Percentiles rank a stretch among this genome's conserved stretches.
Conservation (phyloP, 2,888 invertebrate species). For the Cephus runcator region DNA sequence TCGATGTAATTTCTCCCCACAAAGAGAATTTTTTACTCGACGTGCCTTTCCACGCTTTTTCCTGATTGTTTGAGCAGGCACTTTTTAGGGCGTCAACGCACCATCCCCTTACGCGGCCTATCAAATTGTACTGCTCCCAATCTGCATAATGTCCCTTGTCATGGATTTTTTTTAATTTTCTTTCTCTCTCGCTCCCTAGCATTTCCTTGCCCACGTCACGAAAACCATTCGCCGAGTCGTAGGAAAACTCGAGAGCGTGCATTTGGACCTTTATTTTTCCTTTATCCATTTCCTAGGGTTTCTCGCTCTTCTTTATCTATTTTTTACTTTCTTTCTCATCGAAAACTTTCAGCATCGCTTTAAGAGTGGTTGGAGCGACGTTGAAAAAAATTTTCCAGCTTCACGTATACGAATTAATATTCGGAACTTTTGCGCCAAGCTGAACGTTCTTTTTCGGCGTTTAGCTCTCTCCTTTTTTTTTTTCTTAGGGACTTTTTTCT, state of each 20-base stretch:
- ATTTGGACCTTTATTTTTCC: neutral
- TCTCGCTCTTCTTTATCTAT: neutral
- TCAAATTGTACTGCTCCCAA: neutral
- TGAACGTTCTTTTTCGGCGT: neutral
- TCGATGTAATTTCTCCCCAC: constrained; percentile 34
- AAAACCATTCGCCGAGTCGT: neutral
- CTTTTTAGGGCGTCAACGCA: neutral
- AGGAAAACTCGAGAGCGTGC: neutral
- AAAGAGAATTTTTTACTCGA: constrained; percentile 3
- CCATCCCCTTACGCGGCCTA: neutral
- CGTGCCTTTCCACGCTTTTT: neutral
- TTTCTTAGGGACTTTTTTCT: neutral
- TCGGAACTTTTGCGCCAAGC: neutral
- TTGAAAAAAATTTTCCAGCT: neutral
- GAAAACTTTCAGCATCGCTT: neutral
- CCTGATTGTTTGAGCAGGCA: neutral
- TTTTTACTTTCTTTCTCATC: neutral
- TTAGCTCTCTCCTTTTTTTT: neutral
- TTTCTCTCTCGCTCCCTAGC: neutral
- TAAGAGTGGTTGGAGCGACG: neutral
- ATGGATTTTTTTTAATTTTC: neutral
- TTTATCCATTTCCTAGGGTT: neutral
- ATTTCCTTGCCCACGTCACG: neutral
- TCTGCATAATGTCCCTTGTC: neutral
- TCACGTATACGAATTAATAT: neutral